Percentiles rank a stretch among this genome's conserved stretches.
Conservation (phyloP, 2,888 invertebrate species). For the Gryllus longicercus region DNA sequence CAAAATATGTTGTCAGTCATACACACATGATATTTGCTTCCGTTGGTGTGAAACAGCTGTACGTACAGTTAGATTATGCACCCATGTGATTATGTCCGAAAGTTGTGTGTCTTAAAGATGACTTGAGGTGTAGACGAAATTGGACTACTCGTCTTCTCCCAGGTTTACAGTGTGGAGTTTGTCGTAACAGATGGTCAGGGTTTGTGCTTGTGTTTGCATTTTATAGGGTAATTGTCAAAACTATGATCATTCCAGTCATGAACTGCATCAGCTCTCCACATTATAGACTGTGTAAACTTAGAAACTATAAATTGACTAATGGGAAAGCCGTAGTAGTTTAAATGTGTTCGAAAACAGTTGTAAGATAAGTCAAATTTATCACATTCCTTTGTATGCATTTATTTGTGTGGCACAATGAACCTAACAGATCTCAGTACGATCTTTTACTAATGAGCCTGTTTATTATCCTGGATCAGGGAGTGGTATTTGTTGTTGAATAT, state of each 20-base stretch:
- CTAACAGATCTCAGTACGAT: too few relatives aligned
- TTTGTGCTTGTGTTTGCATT: not conserved
- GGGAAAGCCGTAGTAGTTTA: not conserved
- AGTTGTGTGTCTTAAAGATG: not conserved
- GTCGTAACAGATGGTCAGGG: not conserved
- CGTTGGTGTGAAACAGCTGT: conserved; percentile 85
- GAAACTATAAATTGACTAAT: not conserved
- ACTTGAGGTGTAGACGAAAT: not conserved
- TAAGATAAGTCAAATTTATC: not conserved
- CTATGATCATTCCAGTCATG: not conserved
- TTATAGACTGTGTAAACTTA: not conserved
- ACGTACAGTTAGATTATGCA: conserved; percentile 90
- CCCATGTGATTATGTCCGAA: conserved; percentile 57
- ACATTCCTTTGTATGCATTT: conserved; percentile 17
- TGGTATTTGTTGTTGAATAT: too few relatives aligned
- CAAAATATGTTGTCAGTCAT: conserved; percentile 87
- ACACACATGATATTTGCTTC: conserved; percentile 93
- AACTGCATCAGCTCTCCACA: not conserved
- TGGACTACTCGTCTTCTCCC: not conserved
- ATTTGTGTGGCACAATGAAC: not conserved
- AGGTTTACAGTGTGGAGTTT: not conserved
- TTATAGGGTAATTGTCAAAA: not conserved
- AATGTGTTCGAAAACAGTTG: not conserved
- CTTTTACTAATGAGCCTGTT: too few relatives aligned
- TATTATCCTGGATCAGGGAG: too few relatives aligned